Evolutionary conservation across 2,797 vertebrate species (phyloP), one percentile per base, ranked within the genome.

Genomic region (Hypotaenidia okinawae): DNA sequence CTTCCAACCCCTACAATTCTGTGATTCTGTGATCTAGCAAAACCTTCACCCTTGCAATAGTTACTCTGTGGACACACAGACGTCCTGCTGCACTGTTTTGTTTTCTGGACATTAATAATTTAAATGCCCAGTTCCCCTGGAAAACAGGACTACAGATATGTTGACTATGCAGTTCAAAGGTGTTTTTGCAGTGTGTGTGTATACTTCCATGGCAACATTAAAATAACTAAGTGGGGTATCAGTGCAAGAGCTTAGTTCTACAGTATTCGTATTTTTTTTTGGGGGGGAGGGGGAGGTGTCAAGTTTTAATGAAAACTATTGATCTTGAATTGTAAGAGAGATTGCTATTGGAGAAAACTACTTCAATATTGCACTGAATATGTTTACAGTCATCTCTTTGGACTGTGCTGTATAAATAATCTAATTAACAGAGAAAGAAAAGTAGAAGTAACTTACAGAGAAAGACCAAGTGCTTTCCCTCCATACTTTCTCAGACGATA

Each of bases 11-110:
- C 43, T 45, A 18, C 16, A 8, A 18, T 43, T 43, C 43, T 43
- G 41, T 43, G 43, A 43, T 43, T 43, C 43, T 43, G 43, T 45
- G 22, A 54, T 74, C 41, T 45, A 63, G 37, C 10, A 85, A 63
- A 45, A 4, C 22, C 73, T 59, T 79, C 32, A 8, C 47, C 74
- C 47, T n/a, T 18, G 41, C 39, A 39, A 9, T 1, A 55, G 7
- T 59, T 68, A 22, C 14, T 54, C 3, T n/a, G 21, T 39, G 37
- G 22, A 84, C 11, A 5, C 51, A 64, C 41, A 47, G 33, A 76
- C 2, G 4, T 69, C 32, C 17, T 76, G 24, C 9, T 47, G 6
- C 5, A 14, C 2, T 41, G 1, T n/a, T 70, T 41, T 25, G 0
- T 75, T 78, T 75, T 12, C 41, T 62, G 47, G 14, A 5, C 11